These are phyloP conservation scores for Oreotrochilus melanogaster DNA, from an alignment of 2,113 vertebrate genomes.

Conservation along the genomic window DNA sequence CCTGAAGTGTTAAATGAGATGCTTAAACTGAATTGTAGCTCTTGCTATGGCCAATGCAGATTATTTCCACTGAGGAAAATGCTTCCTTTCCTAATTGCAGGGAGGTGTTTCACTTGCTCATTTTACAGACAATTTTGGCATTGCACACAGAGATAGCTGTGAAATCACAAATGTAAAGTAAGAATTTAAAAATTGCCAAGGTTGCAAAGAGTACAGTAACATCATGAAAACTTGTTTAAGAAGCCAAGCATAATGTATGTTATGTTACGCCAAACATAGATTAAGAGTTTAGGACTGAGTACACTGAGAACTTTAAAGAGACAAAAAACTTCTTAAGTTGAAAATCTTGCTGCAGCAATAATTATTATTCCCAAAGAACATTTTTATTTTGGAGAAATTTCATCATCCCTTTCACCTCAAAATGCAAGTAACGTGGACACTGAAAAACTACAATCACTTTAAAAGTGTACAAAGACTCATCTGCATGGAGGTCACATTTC, in stretches of 20 bases:
- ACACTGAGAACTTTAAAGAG: background rate
- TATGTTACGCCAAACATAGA: background rate
- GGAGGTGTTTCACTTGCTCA: background rate
- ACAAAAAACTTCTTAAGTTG: constrained; percentile 9
- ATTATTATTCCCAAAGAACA: background rate
- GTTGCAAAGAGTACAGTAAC: background rate
- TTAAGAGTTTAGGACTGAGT: constrained; percentile 1
- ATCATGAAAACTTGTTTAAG: background rate
- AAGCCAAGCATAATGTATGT: constrained; percentile 6
- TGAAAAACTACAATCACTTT: background rate
- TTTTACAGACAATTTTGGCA: background rate
- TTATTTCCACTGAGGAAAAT: constrained; percentile 46
- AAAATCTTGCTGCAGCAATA: background rate
- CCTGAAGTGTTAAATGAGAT: constrained; percentile 53
- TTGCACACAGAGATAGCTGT: background rate
- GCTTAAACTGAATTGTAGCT: constrained; percentile 22
- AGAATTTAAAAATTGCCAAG: constrained; percentile 9
- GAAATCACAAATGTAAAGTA: constrained; percentile 6
- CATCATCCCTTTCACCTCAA: background rate
- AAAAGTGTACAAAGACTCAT: background rate
- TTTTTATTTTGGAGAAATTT: background rate
- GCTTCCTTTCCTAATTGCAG: constrained; percentile 43
- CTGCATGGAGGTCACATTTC: background rate
- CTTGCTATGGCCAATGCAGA: background rate
- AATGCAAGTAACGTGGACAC: background rate